Conservation (phyloP, 1,140 invertebrate species). For the Ditylenchus dipsaci region DNA sequence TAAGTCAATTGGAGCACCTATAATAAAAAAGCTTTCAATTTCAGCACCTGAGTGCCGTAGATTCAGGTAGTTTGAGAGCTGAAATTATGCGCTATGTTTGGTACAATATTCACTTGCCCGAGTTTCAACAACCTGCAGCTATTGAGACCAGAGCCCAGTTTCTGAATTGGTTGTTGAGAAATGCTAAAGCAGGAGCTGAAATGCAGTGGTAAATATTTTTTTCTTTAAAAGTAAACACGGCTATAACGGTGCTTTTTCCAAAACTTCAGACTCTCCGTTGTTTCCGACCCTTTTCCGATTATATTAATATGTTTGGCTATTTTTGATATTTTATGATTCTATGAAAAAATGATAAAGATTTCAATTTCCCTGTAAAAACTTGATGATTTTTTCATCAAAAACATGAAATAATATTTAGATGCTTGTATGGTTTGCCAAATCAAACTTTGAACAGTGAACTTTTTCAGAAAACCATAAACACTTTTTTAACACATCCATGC, state of each 20-base stretch:
- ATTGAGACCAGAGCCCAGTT: slow-evolving; percentile 24
- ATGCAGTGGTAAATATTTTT: background rate
- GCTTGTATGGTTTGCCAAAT: no score
- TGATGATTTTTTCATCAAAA: no score
- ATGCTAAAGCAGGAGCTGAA: slow-evolving; percentile 5
- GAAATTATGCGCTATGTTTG: slow-evolving; percentile 38
- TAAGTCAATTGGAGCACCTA: slow-evolving; percentile 12
- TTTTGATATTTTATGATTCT: background rate
- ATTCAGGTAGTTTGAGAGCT: slow-evolving; percentile 23
- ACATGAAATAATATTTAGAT: no score
- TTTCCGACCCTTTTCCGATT: no score
- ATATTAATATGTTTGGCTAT: background rate
- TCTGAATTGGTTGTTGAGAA: slow-evolving; percentile 26
- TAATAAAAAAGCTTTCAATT: slow-evolving; percentile 6
- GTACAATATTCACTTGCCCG: slow-evolving; percentile 13
- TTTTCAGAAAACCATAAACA: no score
- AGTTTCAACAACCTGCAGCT: slow-evolving; percentile 2
- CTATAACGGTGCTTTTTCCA: no score
- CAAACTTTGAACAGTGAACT: no score
- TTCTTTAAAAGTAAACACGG: no score
- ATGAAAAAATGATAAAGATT: no score
- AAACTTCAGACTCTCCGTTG: no score
- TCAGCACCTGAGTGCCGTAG: slow-evolving; percentile 25
- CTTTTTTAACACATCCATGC: no score
- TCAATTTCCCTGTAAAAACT: no score